These are phyloP conservation scores for Candidula unifasciata DNA, from an alignment of 2,888 invertebrate genomes.

Conservation along the genomic window DNA sequence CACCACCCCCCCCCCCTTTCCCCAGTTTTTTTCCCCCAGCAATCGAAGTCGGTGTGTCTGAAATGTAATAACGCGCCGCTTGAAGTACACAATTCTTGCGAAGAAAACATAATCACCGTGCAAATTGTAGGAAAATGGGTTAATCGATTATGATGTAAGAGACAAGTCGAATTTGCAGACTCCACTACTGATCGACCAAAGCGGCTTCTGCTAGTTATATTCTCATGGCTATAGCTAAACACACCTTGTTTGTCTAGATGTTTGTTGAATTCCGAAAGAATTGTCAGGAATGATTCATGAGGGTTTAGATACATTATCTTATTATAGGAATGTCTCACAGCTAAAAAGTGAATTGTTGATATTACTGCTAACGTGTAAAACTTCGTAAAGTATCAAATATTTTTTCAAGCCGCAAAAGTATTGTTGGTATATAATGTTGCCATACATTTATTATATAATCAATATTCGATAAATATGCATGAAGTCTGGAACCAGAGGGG, in stretches of 20 bases:
- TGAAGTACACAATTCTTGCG: neutral
- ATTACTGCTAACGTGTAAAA: too few relatives aligned
- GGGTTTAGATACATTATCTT: too few relatives aligned
- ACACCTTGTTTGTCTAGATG: neutral
- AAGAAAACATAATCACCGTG: neutral
- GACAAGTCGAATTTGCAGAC: neutral
- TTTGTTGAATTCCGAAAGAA: neutral
- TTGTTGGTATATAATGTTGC: too few relatives aligned
- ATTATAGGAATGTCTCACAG: too few relatives aligned
- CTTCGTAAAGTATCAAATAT: too few relatives aligned
- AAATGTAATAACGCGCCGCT: neutral
- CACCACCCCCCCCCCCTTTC: too few relatives aligned
- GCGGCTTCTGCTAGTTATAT: neutral
- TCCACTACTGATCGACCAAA: neutral
- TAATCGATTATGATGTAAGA: constrained; percentile 34
- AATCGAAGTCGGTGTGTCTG: neutral
- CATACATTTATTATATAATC: too few relatives aligned
- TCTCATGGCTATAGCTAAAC: neutral
- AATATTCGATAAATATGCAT: too few relatives aligned
- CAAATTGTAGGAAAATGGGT: neutral
- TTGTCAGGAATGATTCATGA: too few relatives aligned
- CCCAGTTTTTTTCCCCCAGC: neutral
- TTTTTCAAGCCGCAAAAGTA: too few relatives aligned
- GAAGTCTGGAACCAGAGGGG: too few relatives aligned
- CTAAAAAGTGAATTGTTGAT: too few relatives aligned